Evolutionary conservation across 2,797 vertebrate genomes (phyloP), one percentile per base, ranked within the genome.

Genomic region (Tamandua tetradactyla): DNA sequence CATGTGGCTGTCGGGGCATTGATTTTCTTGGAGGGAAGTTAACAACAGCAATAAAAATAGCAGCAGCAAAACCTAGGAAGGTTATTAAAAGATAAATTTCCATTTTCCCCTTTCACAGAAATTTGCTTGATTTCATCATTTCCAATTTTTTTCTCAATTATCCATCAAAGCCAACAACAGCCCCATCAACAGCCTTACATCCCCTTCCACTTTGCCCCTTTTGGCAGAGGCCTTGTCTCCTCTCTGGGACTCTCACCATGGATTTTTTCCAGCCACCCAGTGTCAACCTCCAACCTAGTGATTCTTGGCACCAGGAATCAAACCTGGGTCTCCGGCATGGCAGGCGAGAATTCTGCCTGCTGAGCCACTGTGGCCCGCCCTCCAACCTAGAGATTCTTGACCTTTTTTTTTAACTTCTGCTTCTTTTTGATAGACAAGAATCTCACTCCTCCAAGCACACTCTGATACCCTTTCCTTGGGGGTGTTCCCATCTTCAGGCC

Each of bases 181-280:
- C 0, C 3, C 52, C 0, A 0, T n/a, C 0, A 0, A n/a, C 37
- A 8, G 6, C 0, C 8, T 32, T 25, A 49, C 5, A 8, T 2
- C 4, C 1, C 55, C 44, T 10, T 12, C 57, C 5, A 30, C 4
- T 15, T 17, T 62, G 42, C 11, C 40, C 49, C 66, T 66, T 35
- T n/a, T 35, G 35, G 15, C 6, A 2, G 12, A 32, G 30, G 5
- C 15, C 37, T 74, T 37, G 69, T 15, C 18, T 5, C 12, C 25
- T 44, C 17, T n/a, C 20, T 30, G 3, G 61, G 11, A n/a, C 61
- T 62, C 30, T 14, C 61, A 11, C 25, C 7, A n/a, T 52, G 52
- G 37, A 69, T 94, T 91, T 72, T 61, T 68, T 32, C 32, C 22
- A 91, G 61, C 47, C 49, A 57, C 20, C 8, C 3, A 30, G 15